Conservation (phyloP, 2,113 vertebrate species). For the Cacatua alba region DNA sequence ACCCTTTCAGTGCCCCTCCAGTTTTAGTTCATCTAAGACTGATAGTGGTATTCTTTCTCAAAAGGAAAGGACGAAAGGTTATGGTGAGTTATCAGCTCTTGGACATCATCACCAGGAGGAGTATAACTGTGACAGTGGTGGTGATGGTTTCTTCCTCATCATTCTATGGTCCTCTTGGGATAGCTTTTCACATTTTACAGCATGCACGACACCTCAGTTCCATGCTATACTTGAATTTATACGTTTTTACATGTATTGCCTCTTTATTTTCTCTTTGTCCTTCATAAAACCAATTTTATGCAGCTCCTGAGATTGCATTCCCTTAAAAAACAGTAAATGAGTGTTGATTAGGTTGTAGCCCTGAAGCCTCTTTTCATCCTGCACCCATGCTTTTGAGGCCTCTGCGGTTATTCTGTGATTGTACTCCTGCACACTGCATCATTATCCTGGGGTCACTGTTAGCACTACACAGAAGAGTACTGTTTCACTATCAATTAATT, state of each 20-base stretch:
- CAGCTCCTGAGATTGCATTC: neutral
- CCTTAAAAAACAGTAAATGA: neutral
- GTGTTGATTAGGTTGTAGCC: neutral
- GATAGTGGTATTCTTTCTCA: neutral
- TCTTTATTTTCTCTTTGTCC: neutral
- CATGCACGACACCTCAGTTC: neutral
- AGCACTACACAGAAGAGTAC: neutral
- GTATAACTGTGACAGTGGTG: neutral
- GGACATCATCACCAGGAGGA: neutral
- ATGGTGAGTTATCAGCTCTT: neutral
- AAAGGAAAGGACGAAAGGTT: neutral
- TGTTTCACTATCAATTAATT: neutral
- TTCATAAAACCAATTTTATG: neutral
- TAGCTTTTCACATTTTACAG: neutral
- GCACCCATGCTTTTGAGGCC: accelerated
- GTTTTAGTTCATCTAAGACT: neutral
- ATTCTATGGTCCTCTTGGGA: neutral
- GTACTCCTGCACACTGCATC: neutral
- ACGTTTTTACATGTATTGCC: neutral
- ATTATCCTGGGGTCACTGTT: neutral
- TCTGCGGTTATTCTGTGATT: neutral
- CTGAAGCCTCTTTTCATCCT: neutral
- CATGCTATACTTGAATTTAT: neutral
- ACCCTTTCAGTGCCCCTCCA: neutral
- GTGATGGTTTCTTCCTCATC: neutral